Percentiles rank a stretch among this genome's conserved stretches.
Conservation (phyloP, 2,113 vertebrate species). For the Hirundichthys speculiger region DNA sequence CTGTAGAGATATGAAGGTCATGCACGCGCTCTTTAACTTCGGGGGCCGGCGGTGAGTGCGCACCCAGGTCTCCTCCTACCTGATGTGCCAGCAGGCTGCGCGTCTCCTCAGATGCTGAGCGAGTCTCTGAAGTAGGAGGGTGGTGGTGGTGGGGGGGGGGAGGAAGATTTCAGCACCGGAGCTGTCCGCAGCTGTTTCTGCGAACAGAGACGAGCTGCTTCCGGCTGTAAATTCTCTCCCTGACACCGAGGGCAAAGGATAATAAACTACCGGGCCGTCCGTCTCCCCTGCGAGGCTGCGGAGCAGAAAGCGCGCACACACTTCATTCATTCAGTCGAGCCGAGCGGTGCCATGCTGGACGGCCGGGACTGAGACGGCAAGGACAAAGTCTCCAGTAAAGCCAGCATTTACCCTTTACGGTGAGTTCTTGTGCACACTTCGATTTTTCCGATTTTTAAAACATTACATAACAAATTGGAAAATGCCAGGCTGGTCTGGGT, state of each 20-base stretch:
- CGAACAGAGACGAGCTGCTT: conserved; percentile 17
- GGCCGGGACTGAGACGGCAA: conserved; percentile 63
- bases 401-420: conserved; percentile 46
- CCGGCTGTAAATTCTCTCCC: conserved; percentile 31
- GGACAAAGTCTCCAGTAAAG: conserved; percentile 54
- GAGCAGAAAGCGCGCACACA: conserved; percentile 15
- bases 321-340: conserved; percentile 44
- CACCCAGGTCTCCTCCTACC: conserved; percentile 28
- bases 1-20: conserved; percentile 31
- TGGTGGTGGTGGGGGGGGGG: background rate
- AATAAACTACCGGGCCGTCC: conserved; percentile 54
- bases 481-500: background rate
- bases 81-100: conserved; percentile 26
- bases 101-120: conserved; percentile 41
- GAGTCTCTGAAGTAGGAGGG: conserved; percentile 32
- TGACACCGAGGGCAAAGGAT: conserved; percentile 37
- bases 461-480: conserved; percentile 32
- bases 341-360: conserved; percentile 77
- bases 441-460: background rate
- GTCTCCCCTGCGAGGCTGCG: conserved; percentile 15
- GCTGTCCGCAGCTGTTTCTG: conserved; percentile 69
- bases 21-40: conserved; percentile 46
- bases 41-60: conserved; percentile 36
- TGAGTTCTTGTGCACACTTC: conserved; percentile 48
- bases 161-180: conserved; percentile 78